These are phyloP conservation scores for Tragelaphus buxtoni DNA, from an alignment of 2,113 vertebrate species.

Conservation along the genomic window DNA sequence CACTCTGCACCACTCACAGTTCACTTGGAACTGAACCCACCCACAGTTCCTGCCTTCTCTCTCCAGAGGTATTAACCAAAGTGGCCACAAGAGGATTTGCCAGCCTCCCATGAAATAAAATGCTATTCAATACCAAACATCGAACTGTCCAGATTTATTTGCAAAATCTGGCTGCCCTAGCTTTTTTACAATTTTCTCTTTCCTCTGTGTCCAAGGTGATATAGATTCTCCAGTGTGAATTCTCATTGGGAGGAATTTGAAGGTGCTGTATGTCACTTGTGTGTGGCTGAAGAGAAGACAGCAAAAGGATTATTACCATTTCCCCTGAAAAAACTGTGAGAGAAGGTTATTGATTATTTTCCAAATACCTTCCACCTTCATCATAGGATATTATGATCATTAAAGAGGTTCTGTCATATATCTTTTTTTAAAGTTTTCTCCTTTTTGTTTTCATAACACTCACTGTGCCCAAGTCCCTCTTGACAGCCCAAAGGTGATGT, in stretches of 20 bases:
- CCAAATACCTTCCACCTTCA: conserved; percentile 32
- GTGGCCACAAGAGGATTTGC: neutral
- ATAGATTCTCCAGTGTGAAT: conserved; percentile 29
- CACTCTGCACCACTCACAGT: neutral
- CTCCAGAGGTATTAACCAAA: neutral
- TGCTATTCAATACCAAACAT: neutral
- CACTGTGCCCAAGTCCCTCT: neutral
- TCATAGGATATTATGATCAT: neutral
- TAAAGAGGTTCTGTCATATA: conserved; percentile 1
- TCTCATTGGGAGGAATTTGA: conserved; percentile 21
- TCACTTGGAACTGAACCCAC: neutral
- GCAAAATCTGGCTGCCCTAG: conserved; percentile 31
- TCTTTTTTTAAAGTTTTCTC: neutral
- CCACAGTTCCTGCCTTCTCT: neutral
- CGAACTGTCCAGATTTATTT: conserved; percentile 7
- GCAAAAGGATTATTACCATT: conserved; percentile 14
- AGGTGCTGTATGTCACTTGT: neutral
- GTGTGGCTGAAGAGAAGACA: neutral
- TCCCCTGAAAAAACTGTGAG: neutral
- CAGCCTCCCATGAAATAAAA: neutral
- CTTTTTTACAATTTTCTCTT: conserved; percentile 38
- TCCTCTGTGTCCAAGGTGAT: conserved; percentile 30
- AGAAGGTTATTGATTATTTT: conserved; percentile 39
- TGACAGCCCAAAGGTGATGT: neutral
- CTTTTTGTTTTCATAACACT: conserved; percentile 8